Conservation (phyloP, 1,140 invertebrate genomes). For the Pogonomyrmex californicus region DNA sequence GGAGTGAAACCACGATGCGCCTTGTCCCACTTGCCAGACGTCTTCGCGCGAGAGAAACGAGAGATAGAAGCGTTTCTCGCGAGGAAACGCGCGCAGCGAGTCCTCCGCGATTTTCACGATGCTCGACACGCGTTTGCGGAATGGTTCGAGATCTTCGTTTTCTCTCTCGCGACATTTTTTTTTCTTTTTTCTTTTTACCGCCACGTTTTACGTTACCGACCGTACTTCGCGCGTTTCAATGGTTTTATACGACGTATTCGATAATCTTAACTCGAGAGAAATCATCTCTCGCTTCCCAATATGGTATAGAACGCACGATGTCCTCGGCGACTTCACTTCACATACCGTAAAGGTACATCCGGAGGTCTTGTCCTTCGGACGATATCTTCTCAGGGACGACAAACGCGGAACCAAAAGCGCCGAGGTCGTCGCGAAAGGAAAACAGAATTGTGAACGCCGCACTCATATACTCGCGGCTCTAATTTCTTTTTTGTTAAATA, state of each 20-base stretch:
- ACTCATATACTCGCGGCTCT: background rate
- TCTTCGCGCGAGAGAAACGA: background rate
- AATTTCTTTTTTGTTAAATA: background rate
- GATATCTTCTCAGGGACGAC: conserved; percentile 51
- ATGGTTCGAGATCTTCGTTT: background rate
- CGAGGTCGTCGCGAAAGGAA: conserved; percentile 42
- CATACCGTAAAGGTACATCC: conserved; percentile 19
- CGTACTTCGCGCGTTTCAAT: background rate
- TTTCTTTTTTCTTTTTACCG: background rate
- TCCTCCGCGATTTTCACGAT: background rate
- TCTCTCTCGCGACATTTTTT: no score
- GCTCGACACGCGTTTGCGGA: background rate
- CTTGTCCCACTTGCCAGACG: conserved; percentile 72
- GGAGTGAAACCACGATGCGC: conserved; percentile 66
- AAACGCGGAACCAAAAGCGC: conserved; percentile 47
- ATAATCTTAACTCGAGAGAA: background rate
- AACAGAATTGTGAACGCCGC: background rate
- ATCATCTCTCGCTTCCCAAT: conserved; percentile 39
- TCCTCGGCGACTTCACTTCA: conserved; percentile 31
- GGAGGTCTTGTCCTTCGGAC: conserved; percentile 64
- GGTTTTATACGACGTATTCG: background rate
- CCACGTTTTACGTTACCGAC: no score
- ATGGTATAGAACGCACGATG: background rate
- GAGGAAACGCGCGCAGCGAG: conserved; percentile 4
- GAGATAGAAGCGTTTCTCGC: conserved; percentile 1